Conservation (phyloP, 1,140 invertebrate genomes). For the Amphibalanus amphitrite region DNA sequence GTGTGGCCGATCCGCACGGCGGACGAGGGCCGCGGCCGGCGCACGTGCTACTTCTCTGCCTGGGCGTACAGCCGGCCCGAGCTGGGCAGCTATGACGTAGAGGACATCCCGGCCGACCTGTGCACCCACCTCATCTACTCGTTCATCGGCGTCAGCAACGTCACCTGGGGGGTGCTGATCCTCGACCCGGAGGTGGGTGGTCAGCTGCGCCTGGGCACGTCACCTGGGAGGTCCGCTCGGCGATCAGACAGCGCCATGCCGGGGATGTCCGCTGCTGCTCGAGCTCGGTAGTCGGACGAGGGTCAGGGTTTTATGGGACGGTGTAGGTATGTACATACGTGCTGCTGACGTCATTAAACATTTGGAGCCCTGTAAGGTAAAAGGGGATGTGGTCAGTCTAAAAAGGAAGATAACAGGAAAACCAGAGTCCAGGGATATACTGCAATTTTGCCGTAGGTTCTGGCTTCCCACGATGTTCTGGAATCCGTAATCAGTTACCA, state of each 20-base stretch:
- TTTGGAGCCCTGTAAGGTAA: no score
- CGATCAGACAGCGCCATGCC: background rate
- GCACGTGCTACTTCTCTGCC: slow-evolving; percentile 10
- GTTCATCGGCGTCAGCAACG: slow-evolving; percentile 25
- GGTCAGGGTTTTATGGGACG: no score
- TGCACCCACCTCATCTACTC: slow-evolving; percentile 29
- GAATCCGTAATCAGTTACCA: no score
- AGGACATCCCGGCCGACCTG: slow-evolving; percentile 25
- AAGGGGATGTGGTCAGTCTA: no score
- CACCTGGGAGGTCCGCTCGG: background rate
- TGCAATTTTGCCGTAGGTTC: no score
- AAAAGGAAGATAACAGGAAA: no score
- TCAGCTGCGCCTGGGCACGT: background rate
- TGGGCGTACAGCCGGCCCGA: slow-evolving; percentile 25
- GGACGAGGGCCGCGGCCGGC: slow-evolving; percentile 2
- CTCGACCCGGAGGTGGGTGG: slow-evolving; percentile 22
- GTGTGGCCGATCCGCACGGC: background rate
- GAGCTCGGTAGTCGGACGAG: background rate
- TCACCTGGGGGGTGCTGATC: slow-evolving; percentile 24
- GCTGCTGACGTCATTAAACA: no score
- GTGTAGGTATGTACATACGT: no score
- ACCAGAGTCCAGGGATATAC: no score
- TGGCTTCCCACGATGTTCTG: no score
- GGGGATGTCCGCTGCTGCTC: background rate
- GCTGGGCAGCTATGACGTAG: slow-evolving; percentile 24